Base-by-base conservation (phyloP, 2,113 vertebrate species). In the Colossoma macropomum region DNA sequence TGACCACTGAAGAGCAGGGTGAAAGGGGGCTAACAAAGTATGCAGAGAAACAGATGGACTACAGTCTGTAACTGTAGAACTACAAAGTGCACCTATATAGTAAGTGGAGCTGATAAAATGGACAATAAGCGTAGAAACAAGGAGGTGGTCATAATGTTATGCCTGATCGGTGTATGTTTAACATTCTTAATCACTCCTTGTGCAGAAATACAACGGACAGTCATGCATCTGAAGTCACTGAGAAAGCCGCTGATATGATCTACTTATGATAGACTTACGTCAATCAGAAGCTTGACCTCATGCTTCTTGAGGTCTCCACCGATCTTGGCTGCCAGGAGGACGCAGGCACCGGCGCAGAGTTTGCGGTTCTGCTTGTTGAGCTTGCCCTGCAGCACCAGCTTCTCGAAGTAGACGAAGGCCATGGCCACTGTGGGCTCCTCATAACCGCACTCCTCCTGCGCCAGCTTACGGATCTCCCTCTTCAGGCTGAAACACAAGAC, bases 331-430 rank as follows among this genome's bases (percentile, higher is more conserved):
- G 98, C 98, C 79, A 99, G 89, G 17, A 99, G 95, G 84, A 99
- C 95, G 77, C 98, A 99, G 0, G 98, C 98, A 10, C 98, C 97
- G 0, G 98, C 95, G 71, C 98, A 99, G 60, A 99, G 97, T 87
- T 99, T 99, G 85, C 98, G 96, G 91, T 99, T 99, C 92, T 99
- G 98, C 89, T 99, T 99, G 95, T 98, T 96, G 34, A 99, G 95
- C 89, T 99, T 99, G 76, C 98, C 98, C 91, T 96, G 97, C 89
- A 99, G 96, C 81, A 97, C 97, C 0, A 99, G 96, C 91, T 99
- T 99, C 91, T 99, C 98, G 70, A 99, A 99, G 95, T 99, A 99
- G 92, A 99, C 98, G 41, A 98, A 99, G 54, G 98, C 96, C 98
- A 98, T 98, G 89, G 98, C 98, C 82, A 98, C 97, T 0, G 98